These are phyloP conservation scores for Sphenopsis melanotis DNA, from an alignment of 2,797 vertebrate species.

Conservation along the genomic window DNA sequence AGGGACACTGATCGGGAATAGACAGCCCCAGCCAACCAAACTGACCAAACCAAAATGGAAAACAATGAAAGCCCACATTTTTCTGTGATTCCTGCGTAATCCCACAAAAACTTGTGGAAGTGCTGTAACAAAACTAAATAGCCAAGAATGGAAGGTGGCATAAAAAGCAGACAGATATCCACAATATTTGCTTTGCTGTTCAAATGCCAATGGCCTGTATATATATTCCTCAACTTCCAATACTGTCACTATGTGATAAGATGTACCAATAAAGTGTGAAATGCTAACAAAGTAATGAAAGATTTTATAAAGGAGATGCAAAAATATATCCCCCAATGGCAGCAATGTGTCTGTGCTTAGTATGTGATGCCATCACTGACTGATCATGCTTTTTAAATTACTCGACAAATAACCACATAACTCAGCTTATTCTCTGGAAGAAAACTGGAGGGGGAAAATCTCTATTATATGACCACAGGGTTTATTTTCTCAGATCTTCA, in stretches of 20 bases:
- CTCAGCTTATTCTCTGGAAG: not conserved
- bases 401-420: not conserved
- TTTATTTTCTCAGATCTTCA: not conserved
- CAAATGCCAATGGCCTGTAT: not conserved
- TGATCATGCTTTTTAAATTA: not conserved
- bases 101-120: not conserved
- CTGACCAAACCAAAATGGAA: not conserved
- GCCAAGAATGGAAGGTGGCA: not conserved
- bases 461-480: not conserved
- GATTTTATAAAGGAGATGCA: not conserved
- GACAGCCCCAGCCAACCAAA: not conserved
- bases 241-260: not conserved
- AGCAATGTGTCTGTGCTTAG: not conserved
- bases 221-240: not conserved
- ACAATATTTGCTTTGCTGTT: not conserved
- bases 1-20: not conserved
- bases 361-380: not conserved
- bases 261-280: not conserved
- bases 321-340: not conserved
- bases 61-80: not conserved
- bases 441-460: not conserved
- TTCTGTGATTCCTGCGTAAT: not conserved
- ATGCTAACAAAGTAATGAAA: not conserved
- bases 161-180: not conserved
- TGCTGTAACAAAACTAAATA: not conserved